These are phyloP conservation scores for Drosophila engyochracea DNA, from an alignment of 2,888 invertebrate species.

Conservation along the genomic window DNA sequence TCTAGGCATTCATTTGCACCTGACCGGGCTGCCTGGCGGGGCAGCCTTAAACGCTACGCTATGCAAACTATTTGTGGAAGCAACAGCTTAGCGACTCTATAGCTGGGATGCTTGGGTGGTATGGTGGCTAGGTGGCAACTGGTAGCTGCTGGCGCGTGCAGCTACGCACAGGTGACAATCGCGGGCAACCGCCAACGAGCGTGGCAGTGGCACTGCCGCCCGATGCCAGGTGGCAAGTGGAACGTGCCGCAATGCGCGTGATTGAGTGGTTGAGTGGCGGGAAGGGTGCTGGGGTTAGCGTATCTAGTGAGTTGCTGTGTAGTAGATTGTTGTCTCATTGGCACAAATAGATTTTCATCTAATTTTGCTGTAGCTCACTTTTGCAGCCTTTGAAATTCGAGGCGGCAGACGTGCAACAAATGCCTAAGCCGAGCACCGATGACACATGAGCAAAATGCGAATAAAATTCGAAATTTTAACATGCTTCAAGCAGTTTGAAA, in stretches of 20 bases:
- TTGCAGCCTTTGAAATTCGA: constrained; percentile 59
- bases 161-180: constrained; percentile 73
- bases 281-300: neutral
- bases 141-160: constrained; percentile 51
- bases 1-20: constrained; percentile 82
- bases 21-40: constrained; percentile 41
- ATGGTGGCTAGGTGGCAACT: neutral
- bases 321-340: constrained; percentile 40
- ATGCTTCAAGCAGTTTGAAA: constrained; percentile 48
- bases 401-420: constrained; percentile 63
- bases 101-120: neutral
- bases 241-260: constrained; percentile 70
- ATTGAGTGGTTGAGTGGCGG: constrained; percentile 35
- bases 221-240: constrained; percentile 23
- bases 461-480: constrained; percentile 57
- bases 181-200: constrained; percentile 33
- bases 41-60: constrained; percentile 49
- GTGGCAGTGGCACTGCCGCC: constrained; percentile 12
- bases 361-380: constrained; percentile 36
- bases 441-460: constrained; percentile 4
- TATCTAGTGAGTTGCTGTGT: neutral
- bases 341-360: constrained; percentile 69
- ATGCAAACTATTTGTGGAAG: constrained; percentile 74
- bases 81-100: constrained; percentile 56
- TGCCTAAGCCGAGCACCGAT: constrained; percentile 47